phyloP scores from a whole-genome alignment of 2,888 invertebrate genomes.

The Dasypolia templi region DNA sequence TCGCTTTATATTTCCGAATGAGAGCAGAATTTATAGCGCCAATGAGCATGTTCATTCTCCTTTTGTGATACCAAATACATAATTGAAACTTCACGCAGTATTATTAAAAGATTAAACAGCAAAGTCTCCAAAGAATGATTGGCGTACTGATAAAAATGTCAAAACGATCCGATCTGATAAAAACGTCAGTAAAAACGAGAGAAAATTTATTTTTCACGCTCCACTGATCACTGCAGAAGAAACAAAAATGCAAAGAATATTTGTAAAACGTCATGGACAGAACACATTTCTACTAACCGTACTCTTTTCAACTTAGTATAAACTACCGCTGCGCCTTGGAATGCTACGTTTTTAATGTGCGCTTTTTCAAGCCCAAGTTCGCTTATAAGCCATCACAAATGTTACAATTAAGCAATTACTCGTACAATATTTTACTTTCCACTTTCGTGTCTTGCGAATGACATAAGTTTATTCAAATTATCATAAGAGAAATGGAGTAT shows the following conservation, averaged over 20 bases:
- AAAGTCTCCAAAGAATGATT: slow-evolving; percentile 40
- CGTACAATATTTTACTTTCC: slow-evolving; percentile 51
- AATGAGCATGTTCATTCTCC: neutral
- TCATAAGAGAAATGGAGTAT: slow-evolving; percentile 58
- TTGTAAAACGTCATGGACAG: slow-evolving; percentile 34
- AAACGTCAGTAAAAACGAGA: slow-evolving; percentile 38
- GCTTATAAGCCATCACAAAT: slow-evolving; percentile 35
- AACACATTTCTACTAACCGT: slow-evolving; percentile 60
- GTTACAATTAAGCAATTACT: slow-evolving; percentile 58
- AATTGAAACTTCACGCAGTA: neutral
- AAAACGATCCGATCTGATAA: slow-evolving; percentile 45
- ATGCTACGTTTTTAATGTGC: slow-evolving; percentile 56
- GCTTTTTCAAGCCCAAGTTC: slow-evolving; percentile 49
- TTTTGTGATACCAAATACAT: neutral
- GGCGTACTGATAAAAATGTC: slow-evolving; percentile 54
- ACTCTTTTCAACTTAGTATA: slow-evolving; percentile 50
- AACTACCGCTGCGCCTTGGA: slow-evolving; percentile 46
- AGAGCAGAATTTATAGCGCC: neutral
- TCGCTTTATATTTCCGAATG: slow-evolving; percentile 3
- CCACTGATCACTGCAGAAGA: slow-evolving; percentile 50
- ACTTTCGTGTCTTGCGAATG: slow-evolving; percentile 54
- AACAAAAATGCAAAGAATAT: slow-evolving; percentile 53
- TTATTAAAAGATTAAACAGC: slow-evolving; percentile 1
- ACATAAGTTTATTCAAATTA: slow-evolving; percentile 53
- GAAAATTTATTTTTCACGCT: slow-evolving; percentile 59